Conservation (phyloP, 2,113 vertebrate species). For the Labrus mixtus region DNA sequence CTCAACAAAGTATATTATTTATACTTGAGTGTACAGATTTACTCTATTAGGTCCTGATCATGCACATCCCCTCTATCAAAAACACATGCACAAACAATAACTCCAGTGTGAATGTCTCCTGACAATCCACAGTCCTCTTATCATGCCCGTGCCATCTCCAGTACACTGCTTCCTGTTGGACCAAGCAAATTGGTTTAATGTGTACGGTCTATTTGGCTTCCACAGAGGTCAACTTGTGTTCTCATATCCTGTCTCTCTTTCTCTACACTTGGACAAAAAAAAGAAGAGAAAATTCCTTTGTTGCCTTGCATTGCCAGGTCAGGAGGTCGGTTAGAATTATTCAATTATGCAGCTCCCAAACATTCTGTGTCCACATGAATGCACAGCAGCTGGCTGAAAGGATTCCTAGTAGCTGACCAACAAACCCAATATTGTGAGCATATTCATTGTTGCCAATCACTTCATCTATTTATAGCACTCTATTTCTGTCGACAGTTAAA, state of each 20-base stretch:
- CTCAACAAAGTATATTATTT: constrained; percentile 1
- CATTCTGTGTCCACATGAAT: constrained; percentile 21
- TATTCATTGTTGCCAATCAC: background rate
- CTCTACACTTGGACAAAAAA: background rate
- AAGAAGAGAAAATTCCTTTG: constrained; percentile 47
- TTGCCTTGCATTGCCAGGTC: constrained; percentile 49
- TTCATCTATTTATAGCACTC: background rate
- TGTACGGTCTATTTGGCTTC: constrained; percentile 67
- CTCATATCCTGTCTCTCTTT: constrained; percentile 70
- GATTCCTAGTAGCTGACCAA: constrained; percentile 7
- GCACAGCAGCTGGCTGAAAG: constrained; percentile 26
- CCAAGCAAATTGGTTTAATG: constrained; percentile 75
- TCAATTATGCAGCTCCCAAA: constrained; percentile 54
- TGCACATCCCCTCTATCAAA: constrained; percentile 22
- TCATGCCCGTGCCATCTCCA: constrained; percentile 66
- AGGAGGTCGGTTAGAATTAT: constrained; percentile 60
- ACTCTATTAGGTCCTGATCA: constrained; percentile 28
- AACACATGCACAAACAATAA: constrained; percentile 27
- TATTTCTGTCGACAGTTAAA: constrained; percentile 12
- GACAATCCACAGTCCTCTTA: constrained; percentile 62
- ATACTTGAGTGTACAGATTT: constrained; percentile 12
- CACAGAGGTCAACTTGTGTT: constrained; percentile 73
- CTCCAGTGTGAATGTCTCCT: constrained; percentile 27
- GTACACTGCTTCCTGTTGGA: constrained; percentile 66
- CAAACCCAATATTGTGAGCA: background rate